These are phyloP conservation scores for Nibea albiflora DNA, from an alignment of 2,113 vertebrate genomes.

Conservation along the genomic window DNA sequence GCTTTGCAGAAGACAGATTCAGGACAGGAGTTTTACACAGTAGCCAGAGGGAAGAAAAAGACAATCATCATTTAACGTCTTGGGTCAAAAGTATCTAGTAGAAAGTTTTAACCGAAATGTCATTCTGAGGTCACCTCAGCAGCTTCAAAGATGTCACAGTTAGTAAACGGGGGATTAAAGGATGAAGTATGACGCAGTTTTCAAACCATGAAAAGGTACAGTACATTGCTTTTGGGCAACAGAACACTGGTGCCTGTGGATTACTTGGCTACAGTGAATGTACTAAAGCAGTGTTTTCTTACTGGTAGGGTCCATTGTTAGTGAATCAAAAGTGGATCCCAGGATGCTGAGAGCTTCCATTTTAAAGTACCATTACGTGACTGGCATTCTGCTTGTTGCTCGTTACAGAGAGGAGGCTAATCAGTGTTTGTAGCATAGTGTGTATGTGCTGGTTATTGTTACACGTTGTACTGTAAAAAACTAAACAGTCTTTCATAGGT, in stretches of 20 bases:
- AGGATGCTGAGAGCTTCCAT: conserved; percentile 7
- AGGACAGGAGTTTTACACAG: conserved; percentile 32
- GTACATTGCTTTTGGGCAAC: background rate
- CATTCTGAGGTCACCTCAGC: background rate
- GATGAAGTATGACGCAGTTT: background rate
- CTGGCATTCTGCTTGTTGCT: background rate
- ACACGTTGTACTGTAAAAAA: background rate
- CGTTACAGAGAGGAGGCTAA: background rate
- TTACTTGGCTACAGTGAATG: background rate
- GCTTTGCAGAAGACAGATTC: conserved; percentile 44
- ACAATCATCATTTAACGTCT: conserved; percentile 15
- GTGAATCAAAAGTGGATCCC: conserved; percentile 15
- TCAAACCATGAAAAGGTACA: conserved; percentile 1
- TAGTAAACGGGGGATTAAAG: background rate
- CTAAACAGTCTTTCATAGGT: background rate
- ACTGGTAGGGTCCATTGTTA: background rate
- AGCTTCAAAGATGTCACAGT: background rate
- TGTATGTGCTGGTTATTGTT: background rate
- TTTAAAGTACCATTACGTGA: conserved; percentile 5
- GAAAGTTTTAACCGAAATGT: background rate
- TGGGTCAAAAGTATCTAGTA: background rate
- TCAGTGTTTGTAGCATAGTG: background rate
- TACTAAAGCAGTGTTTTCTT: background rate
- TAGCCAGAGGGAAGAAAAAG: conserved; percentile 15
- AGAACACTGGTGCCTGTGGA: background rate